Percentiles rank a stretch among this genome's conserved stretches.
phyloP scores from a whole-genome alignment of 1,140 invertebrate genomes.

The Thaumatotibia leucotreta region DNA sequence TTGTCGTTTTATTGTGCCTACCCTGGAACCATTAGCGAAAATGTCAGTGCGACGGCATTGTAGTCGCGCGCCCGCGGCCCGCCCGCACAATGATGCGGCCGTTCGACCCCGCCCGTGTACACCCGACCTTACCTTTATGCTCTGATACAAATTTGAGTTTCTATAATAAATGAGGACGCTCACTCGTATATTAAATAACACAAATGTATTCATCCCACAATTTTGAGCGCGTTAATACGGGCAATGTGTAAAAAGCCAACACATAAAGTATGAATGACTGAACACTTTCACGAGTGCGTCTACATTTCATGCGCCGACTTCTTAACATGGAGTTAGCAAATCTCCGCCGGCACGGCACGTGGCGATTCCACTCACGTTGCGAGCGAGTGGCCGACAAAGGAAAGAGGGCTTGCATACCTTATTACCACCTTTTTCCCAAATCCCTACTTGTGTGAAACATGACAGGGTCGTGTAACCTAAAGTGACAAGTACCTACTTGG shows the following conservation, averaged over 20 bases:
- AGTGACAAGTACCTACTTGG: slow-evolving; percentile 60
- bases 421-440: slow-evolving; percentile 70
- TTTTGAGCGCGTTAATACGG: slow-evolving; percentile 28
- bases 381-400: slow-evolving; percentile 71
- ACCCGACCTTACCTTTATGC: slow-evolving; percentile 56
- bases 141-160: slow-evolving; percentile 62
- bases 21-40: slow-evolving; percentile 74
- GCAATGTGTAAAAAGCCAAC: slow-evolving; percentile 23
- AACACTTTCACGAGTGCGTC: slow-evolving; percentile 51
- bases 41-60: slow-evolving; percentile 71
- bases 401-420: slow-evolving; percentile 73
- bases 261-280: slow-evolving; percentile 46
- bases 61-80: slow-evolving; percentile 59
- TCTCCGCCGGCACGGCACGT: slow-evolving; percentile 32
- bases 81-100: slow-evolving; percentile 64
- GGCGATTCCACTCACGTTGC: slow-evolving; percentile 68
- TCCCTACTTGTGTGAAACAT: slow-evolving; percentile 68
- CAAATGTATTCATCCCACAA: slow-evolving; percentile 21
- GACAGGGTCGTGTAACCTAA: slow-evolving; percentile 53
- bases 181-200: slow-evolving; percentile 39
- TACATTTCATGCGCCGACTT: slow-evolving; percentile 48
- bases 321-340: slow-evolving; percentile 53
- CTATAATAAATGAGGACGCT: slow-evolving; percentile 57
- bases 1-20: slow-evolving; percentile 74
- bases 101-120: slow-evolving; percentile 53